Conservation (phyloP, 2,113 vertebrate genomes). For the Theropithecus gelada region DNA sequence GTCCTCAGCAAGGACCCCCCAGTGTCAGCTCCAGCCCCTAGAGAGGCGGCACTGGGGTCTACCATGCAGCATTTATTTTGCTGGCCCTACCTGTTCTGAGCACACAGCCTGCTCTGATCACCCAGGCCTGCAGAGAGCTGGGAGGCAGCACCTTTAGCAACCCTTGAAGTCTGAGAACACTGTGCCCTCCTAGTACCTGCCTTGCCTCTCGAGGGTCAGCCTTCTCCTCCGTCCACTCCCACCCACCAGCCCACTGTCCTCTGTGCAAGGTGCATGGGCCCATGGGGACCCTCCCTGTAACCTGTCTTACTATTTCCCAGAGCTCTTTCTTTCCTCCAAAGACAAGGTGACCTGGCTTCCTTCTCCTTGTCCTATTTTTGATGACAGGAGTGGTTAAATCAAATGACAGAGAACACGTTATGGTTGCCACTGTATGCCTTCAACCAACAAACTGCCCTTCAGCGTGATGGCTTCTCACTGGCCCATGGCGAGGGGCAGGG, state of each 20-base stretch:
- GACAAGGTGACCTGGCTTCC: background rate
- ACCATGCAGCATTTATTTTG: background rate
- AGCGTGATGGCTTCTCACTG: fast-evolving
- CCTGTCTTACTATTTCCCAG: background rate
- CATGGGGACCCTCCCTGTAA: fast-evolving
- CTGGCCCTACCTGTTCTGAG: background rate
- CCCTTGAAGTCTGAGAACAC: background rate
- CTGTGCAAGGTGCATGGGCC: background rate
- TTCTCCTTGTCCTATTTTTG: background rate
- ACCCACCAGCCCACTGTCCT: background rate
- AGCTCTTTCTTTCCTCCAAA: background rate
- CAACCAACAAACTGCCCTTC: background rate
- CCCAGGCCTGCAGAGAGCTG: background rate
- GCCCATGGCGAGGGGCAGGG: fast-evolving
- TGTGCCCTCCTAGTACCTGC: background rate
- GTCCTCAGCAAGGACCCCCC: too few species aligned
- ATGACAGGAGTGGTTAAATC: background rate
- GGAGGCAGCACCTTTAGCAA: background rate
- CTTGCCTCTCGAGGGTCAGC: background rate
- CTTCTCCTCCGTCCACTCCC: background rate
- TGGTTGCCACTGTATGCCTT: background rate
- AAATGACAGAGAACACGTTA: background rate
- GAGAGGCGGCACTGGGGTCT: fast-evolving
- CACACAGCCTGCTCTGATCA: background rate
- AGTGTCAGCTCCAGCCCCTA: background rate